Base-by-base conservation (phyloP, 1,140 invertebrate species). In the Tetramorium simillimum region DNA sequence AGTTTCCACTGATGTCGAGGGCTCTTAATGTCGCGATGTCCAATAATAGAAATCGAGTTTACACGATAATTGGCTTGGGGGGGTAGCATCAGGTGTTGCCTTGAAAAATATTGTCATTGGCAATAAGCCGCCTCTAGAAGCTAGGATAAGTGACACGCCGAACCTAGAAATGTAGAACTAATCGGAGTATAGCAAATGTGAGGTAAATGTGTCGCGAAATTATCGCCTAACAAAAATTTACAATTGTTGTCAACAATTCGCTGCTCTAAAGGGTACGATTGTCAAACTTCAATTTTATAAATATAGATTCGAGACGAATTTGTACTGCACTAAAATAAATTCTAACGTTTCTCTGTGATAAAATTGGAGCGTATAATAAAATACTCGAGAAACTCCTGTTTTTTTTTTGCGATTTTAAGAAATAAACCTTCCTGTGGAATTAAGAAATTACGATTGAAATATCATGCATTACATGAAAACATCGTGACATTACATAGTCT, bases 31-130 rank as follows among this genome's bases (percentile, higher is more conserved):
- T 18, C 46, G 28, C 0, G 46, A 12, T 65, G 21, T 24, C 33
- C 33, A 33, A 81, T 56, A 33, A 21, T 14, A 40, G 16, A 81
- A 81, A 40, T 21, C 78, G 51, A 43, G 49, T 21, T 40, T 51
- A 46, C n/a, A 51, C 18, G 37, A 51, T 81, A 81, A 81, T 81
- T 70, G 65, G 63, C 77, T 81, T 69, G 63, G 46, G 16, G 63
- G 46, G 16, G 4, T 81, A 65, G 33, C 78, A 70, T 70, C 51
- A 70, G 65, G 49, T 81, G 63, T 81, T 70, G 21, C 78, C 78
- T 81, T 46, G 78, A 81, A 56, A 81, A 70, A 81, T 40, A 84
- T 73, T 73, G 53, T 56, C 53, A 56, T 28, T 62, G 69, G 16
- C 63, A n/a, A 62, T 73, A 84, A 84, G 16, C 37, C 53, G 24